These are phyloP conservation scores for Philereme transversata DNA, from an alignment of 2,888 invertebrate species.

Conservation along the genomic window DNA sequence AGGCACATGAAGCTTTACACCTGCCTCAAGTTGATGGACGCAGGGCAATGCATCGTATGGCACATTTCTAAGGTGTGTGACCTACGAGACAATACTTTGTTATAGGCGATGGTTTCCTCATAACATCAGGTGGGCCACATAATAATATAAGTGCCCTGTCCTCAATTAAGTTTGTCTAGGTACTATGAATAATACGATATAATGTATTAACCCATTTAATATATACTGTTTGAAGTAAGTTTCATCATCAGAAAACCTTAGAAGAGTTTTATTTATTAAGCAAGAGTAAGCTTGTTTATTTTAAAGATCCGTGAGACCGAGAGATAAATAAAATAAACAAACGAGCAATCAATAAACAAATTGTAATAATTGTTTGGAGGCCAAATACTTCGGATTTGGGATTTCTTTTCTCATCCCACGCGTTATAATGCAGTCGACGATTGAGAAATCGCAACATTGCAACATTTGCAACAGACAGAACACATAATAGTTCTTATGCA, in stretches of 20 bases:
- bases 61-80: too few relatives aligned
- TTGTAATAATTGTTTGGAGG: conserved; percentile 35
- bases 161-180: too few relatives aligned
- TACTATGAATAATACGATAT: too few relatives aligned
- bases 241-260: conserved; percentile 3
- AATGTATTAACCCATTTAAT: too few relatives aligned
- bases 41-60: too few relatives aligned
- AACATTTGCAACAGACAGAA: background rate
- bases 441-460: conserved; percentile 27
- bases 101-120: too few relatives aligned
- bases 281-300: conserved; percentile 12
- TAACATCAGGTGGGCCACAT: too few relatives aligned
- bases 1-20: too few relatives aligned
- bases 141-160: too few relatives aligned
- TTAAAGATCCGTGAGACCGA: conserved; percentile 16
- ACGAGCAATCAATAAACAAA: conserved; percentile 31
- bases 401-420: conserved; percentile 30
- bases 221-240: too few relatives aligned
- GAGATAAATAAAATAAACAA: conserved; percentile 25
- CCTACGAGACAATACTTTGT: too few relatives aligned
- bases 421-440: conserved; percentile 23
- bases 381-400: conserved; percentile 29
- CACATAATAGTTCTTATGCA: background rate
- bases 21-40: too few relatives aligned
- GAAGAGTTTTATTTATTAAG: conserved; percentile 15